Conservation (phyloP, 2,113 vertebrate genomes). For the Saguinus midas region DNA sequence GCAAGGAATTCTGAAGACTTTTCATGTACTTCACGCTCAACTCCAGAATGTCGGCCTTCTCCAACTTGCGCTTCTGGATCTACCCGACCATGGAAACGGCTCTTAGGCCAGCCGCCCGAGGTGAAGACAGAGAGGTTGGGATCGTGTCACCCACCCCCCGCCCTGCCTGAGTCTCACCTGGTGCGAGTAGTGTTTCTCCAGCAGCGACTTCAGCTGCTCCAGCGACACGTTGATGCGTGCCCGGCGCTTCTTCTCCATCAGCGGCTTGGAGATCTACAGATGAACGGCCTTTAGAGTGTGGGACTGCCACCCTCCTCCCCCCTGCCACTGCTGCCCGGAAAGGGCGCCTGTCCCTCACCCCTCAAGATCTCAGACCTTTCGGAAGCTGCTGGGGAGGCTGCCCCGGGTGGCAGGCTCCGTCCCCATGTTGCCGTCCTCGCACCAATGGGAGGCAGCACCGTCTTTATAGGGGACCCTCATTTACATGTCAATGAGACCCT, state of each 20-base stretch:
- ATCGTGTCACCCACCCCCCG: fast-evolving
- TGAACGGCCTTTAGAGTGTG: not conserved
- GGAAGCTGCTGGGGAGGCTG: conserved; percentile 34
- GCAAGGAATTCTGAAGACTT: conserved; percentile 86
- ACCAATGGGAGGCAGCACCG: fast-evolving
- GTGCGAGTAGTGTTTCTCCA: conserved; percentile 90
- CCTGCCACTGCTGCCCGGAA: not conserved
- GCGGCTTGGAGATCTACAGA: conserved; percentile 89
- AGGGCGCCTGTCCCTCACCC: not conserved
- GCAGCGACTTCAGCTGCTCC: conserved; percentile 88
- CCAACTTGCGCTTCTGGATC: conserved; percentile 93
- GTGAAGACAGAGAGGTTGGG: not conserved
- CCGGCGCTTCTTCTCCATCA: conserved; percentile 93
- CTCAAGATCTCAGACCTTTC: conserved; percentile 68
- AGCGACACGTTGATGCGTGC: conserved; percentile 92
- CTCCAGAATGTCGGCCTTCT: conserved; percentile 94
- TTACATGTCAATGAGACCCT: conserved; percentile 78
- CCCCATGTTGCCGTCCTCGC: conserved; percentile 49
- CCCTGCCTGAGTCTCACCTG: conserved; percentile 80
- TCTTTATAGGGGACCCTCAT: conserved; percentile 72
- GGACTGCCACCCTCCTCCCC: fast-evolving
- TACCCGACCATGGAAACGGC: conserved; percentile 58
- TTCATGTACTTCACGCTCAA: conserved; percentile 92
- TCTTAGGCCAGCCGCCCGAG: not conserved
- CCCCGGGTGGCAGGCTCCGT: conserved; percentile 34